Conservation (phyloP, 2,797 vertebrate genomes). For the Chrysocyon brachyurus region DNA sequence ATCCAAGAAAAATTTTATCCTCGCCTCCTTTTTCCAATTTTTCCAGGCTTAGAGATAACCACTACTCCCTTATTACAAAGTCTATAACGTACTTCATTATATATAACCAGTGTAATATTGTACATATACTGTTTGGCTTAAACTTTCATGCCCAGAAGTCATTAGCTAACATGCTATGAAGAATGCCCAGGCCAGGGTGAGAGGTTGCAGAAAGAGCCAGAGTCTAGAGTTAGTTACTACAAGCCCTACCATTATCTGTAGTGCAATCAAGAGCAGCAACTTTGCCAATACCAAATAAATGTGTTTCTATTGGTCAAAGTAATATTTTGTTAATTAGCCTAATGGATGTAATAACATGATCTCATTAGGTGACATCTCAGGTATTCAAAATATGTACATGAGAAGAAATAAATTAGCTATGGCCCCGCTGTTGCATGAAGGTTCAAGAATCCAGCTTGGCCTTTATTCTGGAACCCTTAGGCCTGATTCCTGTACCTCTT, state of each 20-base stretch:
- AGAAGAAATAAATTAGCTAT: background rate
- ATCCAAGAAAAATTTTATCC: background rate
- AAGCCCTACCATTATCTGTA: background rate
- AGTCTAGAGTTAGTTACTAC: background rate
- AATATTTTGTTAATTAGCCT: slow-evolving; percentile 28
- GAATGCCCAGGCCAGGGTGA: background rate
- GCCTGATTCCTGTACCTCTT: background rate
- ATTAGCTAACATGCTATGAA: background rate
- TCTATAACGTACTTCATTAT: background rate
- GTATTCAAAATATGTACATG: background rate
- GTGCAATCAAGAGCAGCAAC: background rate
- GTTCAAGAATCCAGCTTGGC: background rate
- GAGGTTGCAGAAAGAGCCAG: background rate
- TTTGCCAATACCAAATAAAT: background rate
- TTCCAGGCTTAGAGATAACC: background rate
- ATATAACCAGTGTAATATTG: background rate
- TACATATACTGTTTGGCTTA: background rate
- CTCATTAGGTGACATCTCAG: background rate
- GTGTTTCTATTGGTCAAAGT: background rate
- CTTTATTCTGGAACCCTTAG: background rate
- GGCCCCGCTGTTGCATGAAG: background rate
- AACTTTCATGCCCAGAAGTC: background rate
- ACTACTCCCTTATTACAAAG: background rate
- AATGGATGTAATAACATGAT: background rate
- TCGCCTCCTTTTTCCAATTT: background rate